Evolutionary conservation across 2,113 vertebrate species (phyloP).

Genomic region (Casuarius casuarius): DNA sequence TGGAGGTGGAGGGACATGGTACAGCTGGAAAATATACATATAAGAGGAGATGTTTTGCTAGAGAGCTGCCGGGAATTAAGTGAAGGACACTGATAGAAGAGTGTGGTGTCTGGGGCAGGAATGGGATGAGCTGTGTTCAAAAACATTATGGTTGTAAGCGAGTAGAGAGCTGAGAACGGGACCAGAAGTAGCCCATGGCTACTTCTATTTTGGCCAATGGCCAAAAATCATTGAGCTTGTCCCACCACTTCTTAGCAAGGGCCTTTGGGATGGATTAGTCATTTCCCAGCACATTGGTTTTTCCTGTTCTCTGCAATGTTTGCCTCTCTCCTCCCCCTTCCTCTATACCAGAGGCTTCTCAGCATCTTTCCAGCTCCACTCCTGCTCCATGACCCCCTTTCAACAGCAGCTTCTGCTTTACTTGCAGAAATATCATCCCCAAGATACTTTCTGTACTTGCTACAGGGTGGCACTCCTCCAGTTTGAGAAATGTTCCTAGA

Average conservation of each 20-base stretch:
- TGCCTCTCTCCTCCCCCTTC: conserved; percentile 17
- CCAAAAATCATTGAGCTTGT: conserved; percentile 17
- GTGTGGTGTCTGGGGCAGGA: not conserved
- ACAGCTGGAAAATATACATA: not conserved
- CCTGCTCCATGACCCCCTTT: not conserved
- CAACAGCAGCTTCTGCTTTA: not conserved
- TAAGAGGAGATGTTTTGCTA: not conserved
- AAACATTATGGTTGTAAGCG: conserved; percentile 12
- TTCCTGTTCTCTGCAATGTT: conserved; percentile 29
- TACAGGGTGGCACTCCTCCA: not conserved
- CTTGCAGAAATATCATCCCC: not conserved
- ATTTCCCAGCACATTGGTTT: conserved; percentile 21
- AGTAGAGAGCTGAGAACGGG: not conserved
- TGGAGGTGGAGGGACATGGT: not conserved
- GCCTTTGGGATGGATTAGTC: conserved; percentile 43
- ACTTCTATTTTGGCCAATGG: not conserved
- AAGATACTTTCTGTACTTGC: not conserved
- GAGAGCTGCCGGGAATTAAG: not conserved
- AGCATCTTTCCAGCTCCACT: conserved; percentile 17
- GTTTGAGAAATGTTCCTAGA: conserved; percentile 14
- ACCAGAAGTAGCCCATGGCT: conserved; percentile 33
- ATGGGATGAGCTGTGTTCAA: not conserved
- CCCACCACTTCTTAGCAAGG: conserved; percentile 32
- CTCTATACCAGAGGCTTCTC: not conserved
- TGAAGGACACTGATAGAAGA: not conserved